Conservation (phyloP, 2,888 invertebrate species). For the Andrena chrysosceles region DNA sequence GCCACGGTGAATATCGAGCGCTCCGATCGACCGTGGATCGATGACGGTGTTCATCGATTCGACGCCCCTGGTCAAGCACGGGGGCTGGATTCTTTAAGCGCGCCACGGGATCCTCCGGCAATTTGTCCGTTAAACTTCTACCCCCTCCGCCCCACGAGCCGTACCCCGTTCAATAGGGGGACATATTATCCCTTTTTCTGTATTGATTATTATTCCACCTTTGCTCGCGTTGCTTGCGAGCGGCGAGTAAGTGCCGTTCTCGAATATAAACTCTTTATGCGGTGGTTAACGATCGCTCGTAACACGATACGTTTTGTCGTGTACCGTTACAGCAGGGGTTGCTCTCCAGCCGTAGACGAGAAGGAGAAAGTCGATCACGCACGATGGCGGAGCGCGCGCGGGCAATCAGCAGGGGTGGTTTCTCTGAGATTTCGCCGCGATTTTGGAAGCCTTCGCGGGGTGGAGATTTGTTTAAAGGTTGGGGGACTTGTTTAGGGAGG, state of each 20-base stretch:
- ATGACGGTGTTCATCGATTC: slow-evolving; percentile 24
- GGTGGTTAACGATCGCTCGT: slow-evolving; percentile 81
- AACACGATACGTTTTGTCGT: slow-evolving; percentile 82
- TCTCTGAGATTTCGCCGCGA: slow-evolving; percentile 17
- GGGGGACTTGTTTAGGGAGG: neutral
- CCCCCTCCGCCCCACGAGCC: neutral
- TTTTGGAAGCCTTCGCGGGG: slow-evolving; percentile 1
- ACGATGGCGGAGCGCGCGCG: slow-evolving; percentile 24
- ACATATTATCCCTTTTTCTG: slow-evolving; percentile 58
- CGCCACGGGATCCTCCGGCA: slow-evolving; percentile 32
- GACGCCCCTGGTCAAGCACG: slow-evolving; percentile 31
- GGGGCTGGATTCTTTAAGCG: slow-evolving; percentile 12
- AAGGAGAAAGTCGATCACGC: slow-evolving; percentile 77
- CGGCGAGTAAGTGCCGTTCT: slow-evolving; percentile 71
- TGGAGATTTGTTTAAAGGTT: neutral
- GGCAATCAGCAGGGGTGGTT: slow-evolving; percentile 34
- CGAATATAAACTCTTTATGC: slow-evolving; percentile 75
- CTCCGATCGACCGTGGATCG: slow-evolving; percentile 28
- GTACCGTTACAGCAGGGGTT: slow-evolving; percentile 78
- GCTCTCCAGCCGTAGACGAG: slow-evolving; percentile 71
- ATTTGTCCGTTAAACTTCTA: slow-evolving; percentile 68
- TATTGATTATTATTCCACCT: slow-evolving; percentile 73
- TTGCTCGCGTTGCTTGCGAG: slow-evolving; percentile 40
- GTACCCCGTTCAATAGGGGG: slow-evolving; percentile 41
- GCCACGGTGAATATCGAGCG: slow-evolving; percentile 32